Base-by-base conservation (phyloP, 2,113 vertebrate species). In the Hippoglossus stenolepis region DNA sequence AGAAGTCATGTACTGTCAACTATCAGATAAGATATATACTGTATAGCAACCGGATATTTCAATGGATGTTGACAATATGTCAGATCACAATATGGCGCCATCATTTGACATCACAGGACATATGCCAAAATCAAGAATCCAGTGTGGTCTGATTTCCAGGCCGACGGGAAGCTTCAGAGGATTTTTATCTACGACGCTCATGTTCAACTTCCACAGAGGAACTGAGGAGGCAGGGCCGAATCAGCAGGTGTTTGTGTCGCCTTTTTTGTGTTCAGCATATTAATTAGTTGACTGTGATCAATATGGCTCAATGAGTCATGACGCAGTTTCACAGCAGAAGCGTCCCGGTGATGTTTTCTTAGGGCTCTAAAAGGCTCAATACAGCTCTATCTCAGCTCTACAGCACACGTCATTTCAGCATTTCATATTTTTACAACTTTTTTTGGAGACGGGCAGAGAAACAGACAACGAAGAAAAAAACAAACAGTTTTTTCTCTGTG, bases 191-290 rank as follows among this genome's bases (percentile, higher is more conserved):
- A 59, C 11, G 24, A 59, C 13, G 9, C 1, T 11, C 6, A 61
- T 15, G n/a, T 43, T 40, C 31, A 38, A 5, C 23, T 23, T 23
- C 12, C n/a, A 24, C 54, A 61, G 8, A 61, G 13, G 5, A 20
- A 28, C 17, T 14, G 31, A 62, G 12, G 31, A 28, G 47, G 17
- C 47, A 43, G 61, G 61, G 12, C 38, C 38, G 4, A 14, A 18
- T 63, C n/a, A n/a, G 11, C 31, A 15, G 38, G 38, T 43, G 8
- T 62, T 40, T 12, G 17, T 40, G 9, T 3, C 4, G 4, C 21
- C 35, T 15, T 57, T n/a, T n/a, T 62, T 62, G 28, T 62, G 60
- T 60, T 60, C 58, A 18, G 58, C 58, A 60, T 60, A 60, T 60
- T 17, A 60, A 60, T 31, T 31, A 31, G 58, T 7, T 14, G 14